A percentile compares a stretch with the other conserved stretches of the same genome.
phyloP scores from a whole-genome alignment of 2,888 invertebrate genomes.

The Nebria brevicollis region DNA sequence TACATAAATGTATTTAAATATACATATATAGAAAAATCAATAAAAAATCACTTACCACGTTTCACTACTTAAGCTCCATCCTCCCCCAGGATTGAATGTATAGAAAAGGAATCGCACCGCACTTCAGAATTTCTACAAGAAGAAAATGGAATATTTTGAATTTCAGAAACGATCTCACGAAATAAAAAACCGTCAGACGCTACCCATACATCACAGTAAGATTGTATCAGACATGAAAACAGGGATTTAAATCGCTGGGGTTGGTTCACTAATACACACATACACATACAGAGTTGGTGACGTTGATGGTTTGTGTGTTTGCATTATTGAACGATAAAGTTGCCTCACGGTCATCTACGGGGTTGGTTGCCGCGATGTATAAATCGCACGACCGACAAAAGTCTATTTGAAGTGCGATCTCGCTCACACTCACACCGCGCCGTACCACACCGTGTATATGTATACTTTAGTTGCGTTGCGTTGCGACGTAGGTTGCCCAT shows the following conservation, averaged over 20 bases:
- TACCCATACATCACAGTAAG: slow-evolving; percentile 39
- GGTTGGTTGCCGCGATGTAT: slow-evolving; percentile 30
- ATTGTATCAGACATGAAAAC: slow-evolving; percentile 39
- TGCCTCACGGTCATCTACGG: slow-evolving; percentile 15
- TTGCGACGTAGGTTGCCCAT: neutral
- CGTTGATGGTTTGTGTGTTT: slow-evolving; percentile 28
- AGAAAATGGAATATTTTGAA: neutral
- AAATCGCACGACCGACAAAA: slow-evolving; percentile 34
- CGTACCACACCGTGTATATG: too few relatives aligned
- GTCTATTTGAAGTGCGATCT: slow-evolving; percentile 38
- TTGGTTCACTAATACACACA: neutral
- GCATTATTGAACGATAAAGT: slow-evolving; percentile 44
- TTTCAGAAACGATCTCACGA: neutral
- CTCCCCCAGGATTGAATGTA: neutral
- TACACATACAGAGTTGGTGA: neutral
- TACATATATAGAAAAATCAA: neutral
- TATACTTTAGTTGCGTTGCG: neutral
- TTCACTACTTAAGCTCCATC: slow-evolving; percentile 1
- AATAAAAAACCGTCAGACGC: neutral
- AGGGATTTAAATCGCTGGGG: slow-evolving; percentile 42
- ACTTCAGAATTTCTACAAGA: neutral
- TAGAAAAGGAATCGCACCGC: neutral
- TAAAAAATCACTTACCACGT: neutral
- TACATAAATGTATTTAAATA: too few relatives aligned
- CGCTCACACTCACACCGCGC: neutral